A percentile compares a stretch with the other conserved stretches of the same genome.
phyloP scores from a whole-genome alignment of 2,888 invertebrate genomes.

The Drosophila recens region DNA sequence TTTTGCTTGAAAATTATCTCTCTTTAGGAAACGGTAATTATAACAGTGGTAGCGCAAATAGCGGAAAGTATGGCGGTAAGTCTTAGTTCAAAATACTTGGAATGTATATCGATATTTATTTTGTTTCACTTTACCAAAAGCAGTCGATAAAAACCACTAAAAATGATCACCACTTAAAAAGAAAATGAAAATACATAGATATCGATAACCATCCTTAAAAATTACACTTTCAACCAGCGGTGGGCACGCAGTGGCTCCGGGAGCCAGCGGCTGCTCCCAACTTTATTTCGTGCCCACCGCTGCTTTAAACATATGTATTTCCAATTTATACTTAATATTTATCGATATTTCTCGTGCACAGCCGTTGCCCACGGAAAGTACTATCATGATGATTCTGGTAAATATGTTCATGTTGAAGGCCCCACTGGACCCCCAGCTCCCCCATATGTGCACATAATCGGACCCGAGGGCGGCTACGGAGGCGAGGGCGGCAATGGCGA shows the following conservation, averaged over 20 bases:
- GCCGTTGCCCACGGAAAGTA: conserved; percentile 80
- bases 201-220: too few relatives aligned
- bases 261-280: too few relatives aligned
- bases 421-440: conserved; percentile 84
- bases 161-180: too few relatives aligned
- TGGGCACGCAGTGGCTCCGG: too few relatives aligned
- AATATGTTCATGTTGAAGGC: conserved; percentile 84
- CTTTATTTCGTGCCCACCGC: too few relatives aligned
- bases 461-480: conserved; percentile 82
- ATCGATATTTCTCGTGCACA: conserved; percentile 21
- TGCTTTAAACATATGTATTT: not conserved
- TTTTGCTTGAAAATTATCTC: conserved; percentile 55
- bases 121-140: too few relatives aligned
- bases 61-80: conserved; percentile 78
- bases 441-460: conserved; percentile 81
- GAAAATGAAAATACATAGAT: too few relatives aligned
- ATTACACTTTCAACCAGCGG: not conserved
- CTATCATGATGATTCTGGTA: conserved; percentile 84
- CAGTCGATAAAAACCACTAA: too few relatives aligned
- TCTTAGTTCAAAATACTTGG: not conserved
- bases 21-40: conserved; percentile 79
- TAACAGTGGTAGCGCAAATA: conserved; percentile 42
- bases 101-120: not conserved
- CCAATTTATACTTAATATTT: not conserved
- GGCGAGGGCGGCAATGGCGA: conserved; percentile 79